Evolutionary conservation across 2,888 invertebrate species (phyloP), one percentile per base, ranked within the genome.

Genomic region (Cosmia pyralina): DNA sequence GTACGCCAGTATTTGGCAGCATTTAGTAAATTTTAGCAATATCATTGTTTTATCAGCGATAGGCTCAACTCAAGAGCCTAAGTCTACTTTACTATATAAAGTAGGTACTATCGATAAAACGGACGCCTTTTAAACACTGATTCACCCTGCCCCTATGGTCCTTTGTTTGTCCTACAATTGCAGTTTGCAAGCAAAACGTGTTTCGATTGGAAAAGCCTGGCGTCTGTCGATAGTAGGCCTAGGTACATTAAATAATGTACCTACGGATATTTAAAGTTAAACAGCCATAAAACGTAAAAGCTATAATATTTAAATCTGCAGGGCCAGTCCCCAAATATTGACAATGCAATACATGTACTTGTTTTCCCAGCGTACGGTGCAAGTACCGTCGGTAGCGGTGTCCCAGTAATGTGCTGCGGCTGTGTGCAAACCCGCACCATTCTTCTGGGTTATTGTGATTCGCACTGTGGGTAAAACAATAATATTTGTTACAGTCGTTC

Each of bases 391-490:
- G 1, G 98, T 98, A 17, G 96, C 95, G 74, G 97, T 98, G 92
- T 98, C 98, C 98, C 98, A 98, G 91, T 96, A 98, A 90, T 98
- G 98, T 3, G 98, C 97, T 81, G 98, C 98, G 4, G 98, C 98
- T 7, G 98, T 98, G 91, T 98, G 98, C 55, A 98, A 94, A 1
- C 98, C 98, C 0, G 98, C 97, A 22, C 98, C 98, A 88, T 97
- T 98, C 93, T 98, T 98, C 94, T 98, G 98, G 94, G 98, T 98
- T 78, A 98, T 97, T 22, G 98, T 98, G 90, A 98, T 98, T 59
- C 98, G 97, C 84, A 98, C 98, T 91, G 97, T 60, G 84, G 88
- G 72, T 57, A 69, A 22, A 64, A 53, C 2, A 44, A 74, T 50
- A 41, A 17, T 5, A 68, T 46, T 17, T 34, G 4, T n/a, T 41